phyloP scores from a whole-genome alignment of 2,888 invertebrate species.

The Lasiommata megera region DNA sequence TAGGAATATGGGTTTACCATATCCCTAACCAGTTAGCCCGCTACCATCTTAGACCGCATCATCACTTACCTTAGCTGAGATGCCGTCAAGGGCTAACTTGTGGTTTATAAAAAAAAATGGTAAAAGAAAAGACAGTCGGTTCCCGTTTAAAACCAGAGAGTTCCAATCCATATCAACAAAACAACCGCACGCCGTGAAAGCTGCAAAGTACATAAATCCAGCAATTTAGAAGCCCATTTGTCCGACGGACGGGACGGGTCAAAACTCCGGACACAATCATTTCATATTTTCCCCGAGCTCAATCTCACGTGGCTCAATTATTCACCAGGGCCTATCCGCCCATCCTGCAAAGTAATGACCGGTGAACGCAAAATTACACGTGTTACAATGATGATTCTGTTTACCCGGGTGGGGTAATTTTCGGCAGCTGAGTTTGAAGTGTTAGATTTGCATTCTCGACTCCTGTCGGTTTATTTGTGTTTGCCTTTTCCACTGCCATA shows the following conservation, averaged over 20 bases:
- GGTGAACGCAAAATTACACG: conserved; percentile 72
- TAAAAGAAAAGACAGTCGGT: neutral
- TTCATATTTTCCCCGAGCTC: conserved; percentile 69
- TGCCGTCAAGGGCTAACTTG: too few relatives aligned
- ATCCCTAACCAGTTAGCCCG: too few relatives aligned
- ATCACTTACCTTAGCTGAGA: too few relatives aligned
- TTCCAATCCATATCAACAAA: conserved; percentile 21
- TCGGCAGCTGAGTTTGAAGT: conserved; percentile 52
- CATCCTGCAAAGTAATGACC: conserved; percentile 67
- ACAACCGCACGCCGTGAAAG: conserved; percentile 29
- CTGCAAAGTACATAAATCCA: conserved; percentile 35
- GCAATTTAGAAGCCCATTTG: conserved; percentile 47
- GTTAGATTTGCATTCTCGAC: conserved; percentile 51
- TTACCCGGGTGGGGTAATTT: conserved; percentile 61
- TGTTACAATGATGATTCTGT: conserved; percentile 74
- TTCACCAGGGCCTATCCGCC: conserved; percentile 59
- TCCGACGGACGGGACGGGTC: conserved; percentile 39
- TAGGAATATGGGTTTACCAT: too few relatives aligned
- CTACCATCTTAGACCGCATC: too few relatives aligned
- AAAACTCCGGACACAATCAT: conserved; percentile 62
- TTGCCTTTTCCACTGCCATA: neutral
- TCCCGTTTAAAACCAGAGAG: neutral
- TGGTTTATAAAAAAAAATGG: neutral
- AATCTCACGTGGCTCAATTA: conserved; percentile 70
- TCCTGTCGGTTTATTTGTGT: neutral